These are phyloP conservation scores for Ectobius pallidus DNA, from an alignment of 2,888 invertebrate species.

Conservation along the genomic window DNA sequence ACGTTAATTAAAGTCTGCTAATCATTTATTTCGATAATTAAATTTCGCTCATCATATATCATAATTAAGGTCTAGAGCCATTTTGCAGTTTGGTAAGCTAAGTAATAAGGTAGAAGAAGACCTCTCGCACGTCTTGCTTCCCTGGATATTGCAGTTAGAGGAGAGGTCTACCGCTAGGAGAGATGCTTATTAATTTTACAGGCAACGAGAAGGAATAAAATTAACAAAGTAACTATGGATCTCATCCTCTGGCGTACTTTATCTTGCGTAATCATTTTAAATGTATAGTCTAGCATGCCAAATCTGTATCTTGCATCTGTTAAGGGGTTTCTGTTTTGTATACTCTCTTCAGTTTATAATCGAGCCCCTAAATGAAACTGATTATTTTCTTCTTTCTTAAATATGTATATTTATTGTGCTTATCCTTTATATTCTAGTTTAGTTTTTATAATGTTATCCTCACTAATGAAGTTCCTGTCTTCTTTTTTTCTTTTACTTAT, in stretches of 20 bases:
- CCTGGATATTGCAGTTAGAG: not conserved
- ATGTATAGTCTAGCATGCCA: not conserved
- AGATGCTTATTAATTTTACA: not conserved
- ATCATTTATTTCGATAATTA: conserved; percentile 46
- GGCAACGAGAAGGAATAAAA: conserved; percentile 20
- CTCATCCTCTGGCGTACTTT: conserved; percentile 12
- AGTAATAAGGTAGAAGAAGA: conserved; percentile 39
- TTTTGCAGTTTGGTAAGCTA: conserved; percentile 35
- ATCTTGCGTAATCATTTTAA: not conserved
- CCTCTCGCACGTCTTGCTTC: conserved; percentile 6
- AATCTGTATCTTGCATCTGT: too few species aligned
- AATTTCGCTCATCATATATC: conserved; percentile 45
- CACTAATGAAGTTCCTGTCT: too few species aligned
- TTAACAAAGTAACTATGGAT: conserved; percentile 11
- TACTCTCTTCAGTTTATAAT: too few species aligned
- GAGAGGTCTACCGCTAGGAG: not conserved
- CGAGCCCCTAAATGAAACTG: too few species aligned
- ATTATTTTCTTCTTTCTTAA: too few species aligned
- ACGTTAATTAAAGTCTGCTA: conserved; percentile 47
- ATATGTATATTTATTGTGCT: too few species aligned
- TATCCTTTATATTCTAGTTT: too few species aligned
- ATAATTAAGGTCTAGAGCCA: conserved; percentile 43
- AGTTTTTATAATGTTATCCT: too few species aligned
- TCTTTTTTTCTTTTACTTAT: too few species aligned
- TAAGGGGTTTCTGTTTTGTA: too few species aligned